These are phyloP conservation scores for Typhlomys cinereus DNA, from an alignment of 2,113 vertebrate species.

Conservation along the genomic window DNA sequence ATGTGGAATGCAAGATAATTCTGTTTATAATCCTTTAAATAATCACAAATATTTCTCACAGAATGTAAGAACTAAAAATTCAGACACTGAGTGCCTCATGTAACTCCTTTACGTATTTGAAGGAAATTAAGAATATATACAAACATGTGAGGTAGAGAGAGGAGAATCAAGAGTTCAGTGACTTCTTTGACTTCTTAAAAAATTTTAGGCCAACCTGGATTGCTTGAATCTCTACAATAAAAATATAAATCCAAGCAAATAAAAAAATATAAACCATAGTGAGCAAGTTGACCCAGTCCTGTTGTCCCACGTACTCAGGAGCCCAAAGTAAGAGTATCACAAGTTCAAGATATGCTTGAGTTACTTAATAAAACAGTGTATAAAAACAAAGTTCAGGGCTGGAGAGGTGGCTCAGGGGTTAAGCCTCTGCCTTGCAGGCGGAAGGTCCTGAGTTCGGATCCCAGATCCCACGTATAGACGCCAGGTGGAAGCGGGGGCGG, in stretches of 20 bases:
- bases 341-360: background rate
- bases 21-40: slow-evolving; percentile 2
- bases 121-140: background rate
- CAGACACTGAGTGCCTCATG: background rate
- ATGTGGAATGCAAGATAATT: background rate
- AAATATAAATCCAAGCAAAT: too few relatives aligned
- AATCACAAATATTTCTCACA: slow-evolving; percentile 29
- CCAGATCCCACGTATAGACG: too few relatives aligned
- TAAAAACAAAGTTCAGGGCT: background rate
- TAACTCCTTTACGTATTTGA: background rate
- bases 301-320: background rate
- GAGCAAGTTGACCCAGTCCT: too few relatives aligned
- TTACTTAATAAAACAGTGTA: background rate
- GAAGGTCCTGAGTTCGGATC: too few relatives aligned
- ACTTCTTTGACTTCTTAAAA: background rate
- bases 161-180: background rate
- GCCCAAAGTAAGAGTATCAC: background rate
- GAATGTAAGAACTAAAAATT: slow-evolving; percentile 9
- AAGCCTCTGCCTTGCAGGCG: background rate
- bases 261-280: background rate
- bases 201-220: background rate
- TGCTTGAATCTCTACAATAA: background rate
- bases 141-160: too few relatives aligned
- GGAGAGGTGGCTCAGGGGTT: too few relatives aligned
- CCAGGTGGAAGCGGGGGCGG: too few relatives aligned